Percentiles rank a stretch among this genome's conserved stretches.
Evolutionary conservation across 2,113 vertebrate species (phyloP).

Genomic region (Nibea albiflora): DNA sequence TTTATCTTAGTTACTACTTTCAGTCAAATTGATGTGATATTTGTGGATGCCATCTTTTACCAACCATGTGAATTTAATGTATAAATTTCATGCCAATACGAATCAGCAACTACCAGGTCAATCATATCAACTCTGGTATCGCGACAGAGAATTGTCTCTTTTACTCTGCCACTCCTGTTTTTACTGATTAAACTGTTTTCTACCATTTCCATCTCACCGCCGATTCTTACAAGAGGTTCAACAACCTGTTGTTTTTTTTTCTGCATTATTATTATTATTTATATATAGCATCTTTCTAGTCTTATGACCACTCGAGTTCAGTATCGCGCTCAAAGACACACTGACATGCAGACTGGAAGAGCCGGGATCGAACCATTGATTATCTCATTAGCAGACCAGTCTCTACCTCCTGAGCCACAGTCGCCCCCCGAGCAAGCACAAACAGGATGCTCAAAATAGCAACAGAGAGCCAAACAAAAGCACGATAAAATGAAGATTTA

Average conservation of each 20-base stretch:
- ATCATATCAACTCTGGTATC: conserved; percentile 50
- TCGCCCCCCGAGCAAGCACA: too few relatives aligned
- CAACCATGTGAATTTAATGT: conserved; percentile 54
- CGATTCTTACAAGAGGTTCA: conserved; percentile 17
- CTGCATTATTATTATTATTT: neutral
- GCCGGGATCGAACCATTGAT: too few relatives aligned
- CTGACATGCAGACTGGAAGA: too few relatives aligned
- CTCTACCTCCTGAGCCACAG: too few relatives aligned
- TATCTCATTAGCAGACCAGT: too few relatives aligned
- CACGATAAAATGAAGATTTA: too few relatives aligned
- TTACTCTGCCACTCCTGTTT: conserved; percentile 60
- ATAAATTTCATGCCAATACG: conserved; percentile 58
- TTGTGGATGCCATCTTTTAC: conserved; percentile 62
- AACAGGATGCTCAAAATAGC: too few relatives aligned
- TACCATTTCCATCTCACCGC: conserved; percentile 57
- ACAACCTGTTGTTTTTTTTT: neutral
- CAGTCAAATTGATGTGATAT: conserved; percentile 43
- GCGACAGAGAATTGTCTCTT: conserved; percentile 45
- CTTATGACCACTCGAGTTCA: too few relatives aligned
- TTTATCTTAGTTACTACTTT: conserved; percentile 38
- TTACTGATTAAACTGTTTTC: conserved; percentile 77
- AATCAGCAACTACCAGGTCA: conserved; percentile 58
- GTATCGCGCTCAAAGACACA: too few relatives aligned
- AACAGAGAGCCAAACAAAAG: too few relatives aligned
- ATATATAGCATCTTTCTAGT: too few relatives aligned